Percentiles rank a stretch among this genome's conserved stretches.
phyloP scores from a whole-genome alignment of 2,113 vertebrate genomes.

The Lutjanus erythropterus region DNA sequence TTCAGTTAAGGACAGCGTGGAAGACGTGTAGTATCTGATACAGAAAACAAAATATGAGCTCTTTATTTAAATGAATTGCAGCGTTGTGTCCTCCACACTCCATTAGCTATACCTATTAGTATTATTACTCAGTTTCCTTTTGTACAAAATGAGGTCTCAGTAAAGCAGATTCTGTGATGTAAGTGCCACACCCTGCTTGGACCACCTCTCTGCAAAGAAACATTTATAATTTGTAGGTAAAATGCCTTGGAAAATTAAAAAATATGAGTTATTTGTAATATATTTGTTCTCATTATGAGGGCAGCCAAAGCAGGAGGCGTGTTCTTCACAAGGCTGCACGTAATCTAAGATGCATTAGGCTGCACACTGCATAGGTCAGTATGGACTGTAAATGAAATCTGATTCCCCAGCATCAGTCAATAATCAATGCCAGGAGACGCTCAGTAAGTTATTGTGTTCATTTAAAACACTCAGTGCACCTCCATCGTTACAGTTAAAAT shows the following conservation, averaged over 20 bases:
- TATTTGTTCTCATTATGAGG: neutral
- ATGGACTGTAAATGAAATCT: constrained; percentile 59
- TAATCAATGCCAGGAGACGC: constrained; percentile 53
- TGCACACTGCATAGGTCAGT: constrained; percentile 35
- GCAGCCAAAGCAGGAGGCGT: neutral
- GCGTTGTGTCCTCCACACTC: neutral
- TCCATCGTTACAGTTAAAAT: neutral
- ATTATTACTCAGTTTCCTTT: neutral
- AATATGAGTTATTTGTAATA: neutral
- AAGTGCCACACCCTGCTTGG: constrained; percentile 59
- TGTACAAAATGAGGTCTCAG: neutral
- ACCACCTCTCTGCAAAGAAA: constrained; percentile 18
- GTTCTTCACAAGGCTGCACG: constrained; percentile 30
- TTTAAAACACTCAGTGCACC: constrained; percentile 32
- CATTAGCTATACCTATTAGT: neutral
- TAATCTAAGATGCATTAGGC: constrained; percentile 40
- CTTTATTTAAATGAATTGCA: constrained; percentile 8
- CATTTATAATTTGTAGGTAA: constrained; percentile 3
- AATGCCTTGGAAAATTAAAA: neutral
- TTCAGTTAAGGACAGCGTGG: constrained; percentile 49
- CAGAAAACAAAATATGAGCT: constrained; percentile 4
- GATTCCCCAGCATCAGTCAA: constrained; percentile 52
- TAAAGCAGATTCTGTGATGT: constrained; percentile 18
- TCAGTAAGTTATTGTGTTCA: constrained; percentile 32
- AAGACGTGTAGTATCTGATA: constrained; percentile 30